Evolutionary conservation across 2,113 vertebrate species (phyloP), one percentile per base, ranked within the genome.

Genomic region (Hirundichthys speculiger): DNA sequence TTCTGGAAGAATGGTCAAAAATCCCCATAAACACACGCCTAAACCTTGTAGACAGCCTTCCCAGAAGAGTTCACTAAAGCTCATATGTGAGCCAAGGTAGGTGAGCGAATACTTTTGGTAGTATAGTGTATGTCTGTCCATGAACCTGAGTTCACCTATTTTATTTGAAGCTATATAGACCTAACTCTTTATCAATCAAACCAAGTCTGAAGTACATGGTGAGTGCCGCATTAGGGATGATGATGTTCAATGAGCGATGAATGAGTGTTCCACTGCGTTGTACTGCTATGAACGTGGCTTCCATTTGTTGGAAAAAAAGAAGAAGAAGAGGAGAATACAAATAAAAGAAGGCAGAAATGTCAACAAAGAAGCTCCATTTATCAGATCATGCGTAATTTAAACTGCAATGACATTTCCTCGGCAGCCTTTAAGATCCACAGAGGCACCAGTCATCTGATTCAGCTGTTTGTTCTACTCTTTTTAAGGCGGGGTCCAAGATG

Each of bases 391-490:
- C 48, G 57, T 67, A 72, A 69, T 89, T 81, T 80, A 83, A 88
- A 81, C 61, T 56, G 70, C 66, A 75, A 46, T 87, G 86, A 82
- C 80, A 89, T 86, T 90, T 89, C 57, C 61, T 79, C 40, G 8
- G 61, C 63, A 60, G 53, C 73, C 69, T 75, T 77, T 75, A 66
- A 75, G 61, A 83, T 73, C 70, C 57, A 74, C 71, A 39, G 66
- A 69, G 72, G 49, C 64, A 45, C 25, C 67, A 79, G 61, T 65
- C 58, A 61, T 82, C 62, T 50, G 62, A 76, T 77, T 79, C 45
- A 64, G 52, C 68, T 69, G 73, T 80, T 84, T 90, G 74, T 85
- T 80, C 65, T 55, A 11, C 61, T 80, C 72, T 40, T 70, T 81
- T 69, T 13, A 5, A 55, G 55, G 24, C 71, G 55, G 59, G 58